phyloP scores from a whole-genome alignment of 2,113 vertebrate species.

The Athene cunicularia region DNA sequence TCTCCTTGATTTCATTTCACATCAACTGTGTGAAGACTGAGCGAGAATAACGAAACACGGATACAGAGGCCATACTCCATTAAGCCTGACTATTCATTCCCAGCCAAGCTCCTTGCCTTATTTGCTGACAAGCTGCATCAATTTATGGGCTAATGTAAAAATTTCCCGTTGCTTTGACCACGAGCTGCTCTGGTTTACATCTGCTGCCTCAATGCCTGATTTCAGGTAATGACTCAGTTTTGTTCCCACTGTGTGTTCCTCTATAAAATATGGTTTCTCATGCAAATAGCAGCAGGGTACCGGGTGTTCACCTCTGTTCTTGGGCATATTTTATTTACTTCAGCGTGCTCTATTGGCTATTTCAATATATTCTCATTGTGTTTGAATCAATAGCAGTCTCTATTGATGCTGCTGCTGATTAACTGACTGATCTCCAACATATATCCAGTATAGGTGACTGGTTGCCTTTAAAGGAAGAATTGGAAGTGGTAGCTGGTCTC shows the following conservation, averaged over 20 bases:
- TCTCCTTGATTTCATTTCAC: background rate
- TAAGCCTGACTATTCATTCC: background rate
- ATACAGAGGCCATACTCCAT: background rate
- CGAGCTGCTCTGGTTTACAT: background rate
- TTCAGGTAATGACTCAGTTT: background rate
- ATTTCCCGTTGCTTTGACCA: background rate
- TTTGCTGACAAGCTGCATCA: background rate
- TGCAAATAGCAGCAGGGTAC: background rate
- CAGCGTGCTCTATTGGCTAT: background rate
- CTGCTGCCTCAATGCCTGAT: background rate
- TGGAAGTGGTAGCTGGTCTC: background rate
- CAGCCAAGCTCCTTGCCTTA: background rate
- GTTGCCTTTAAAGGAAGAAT: background rate
- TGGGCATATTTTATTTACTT: background rate
- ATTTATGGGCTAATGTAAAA: background rate
- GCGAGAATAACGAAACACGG: background rate
- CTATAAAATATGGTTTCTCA: background rate
- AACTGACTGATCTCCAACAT: background rate
- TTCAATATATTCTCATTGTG: background rate
- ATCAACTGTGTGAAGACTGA: background rate
- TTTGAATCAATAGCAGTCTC: background rate
- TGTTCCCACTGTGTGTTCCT: background rate
- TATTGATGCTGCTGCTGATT: background rate
- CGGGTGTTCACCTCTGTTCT: background rate
- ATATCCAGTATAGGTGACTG: background rate